Evolutionary conservation across 2,113 vertebrate species (phyloP).

Genomic region (Phalacrocorax aristotelis): DNA sequence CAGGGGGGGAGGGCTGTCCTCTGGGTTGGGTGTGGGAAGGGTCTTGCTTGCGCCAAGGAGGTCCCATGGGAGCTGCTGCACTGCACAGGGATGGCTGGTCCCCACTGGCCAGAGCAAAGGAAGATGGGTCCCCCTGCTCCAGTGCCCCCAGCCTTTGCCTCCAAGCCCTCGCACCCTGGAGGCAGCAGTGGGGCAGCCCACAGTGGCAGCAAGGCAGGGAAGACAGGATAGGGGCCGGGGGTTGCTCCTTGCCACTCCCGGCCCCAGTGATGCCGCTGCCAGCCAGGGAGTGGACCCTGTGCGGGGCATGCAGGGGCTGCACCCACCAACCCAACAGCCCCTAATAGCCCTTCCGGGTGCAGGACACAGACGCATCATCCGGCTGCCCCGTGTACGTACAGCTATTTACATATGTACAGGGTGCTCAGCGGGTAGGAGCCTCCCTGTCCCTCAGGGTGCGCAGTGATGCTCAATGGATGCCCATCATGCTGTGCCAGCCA

Average conservation of each 20-base stretch:
- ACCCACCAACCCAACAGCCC: neutral
- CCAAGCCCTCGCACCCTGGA: neutral
- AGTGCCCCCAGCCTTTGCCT: neutral
- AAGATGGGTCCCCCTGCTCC: neutral
- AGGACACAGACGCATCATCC: neutral
- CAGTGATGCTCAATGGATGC: rapidly evolving
- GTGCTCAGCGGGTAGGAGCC: neutral
- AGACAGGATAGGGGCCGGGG: neutral
- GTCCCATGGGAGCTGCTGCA: neutral
- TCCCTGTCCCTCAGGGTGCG: neutral
- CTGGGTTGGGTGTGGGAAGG: neutral
- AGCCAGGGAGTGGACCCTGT: neutral
- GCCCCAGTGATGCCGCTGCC: neutral
- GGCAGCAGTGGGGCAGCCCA: neutral
- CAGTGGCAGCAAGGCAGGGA: neutral
- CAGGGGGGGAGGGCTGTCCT: neutral
- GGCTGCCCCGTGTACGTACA: constrained; percentile 29
- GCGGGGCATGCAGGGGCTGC: neutral
- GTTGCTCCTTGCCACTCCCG: neutral
- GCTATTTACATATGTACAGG: constrained; percentile 49
- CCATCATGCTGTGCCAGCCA: neutral
- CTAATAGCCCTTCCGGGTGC: constrained; percentile 49
- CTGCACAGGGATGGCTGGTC: neutral
- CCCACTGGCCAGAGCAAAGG: neutral
- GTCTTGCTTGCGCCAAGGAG: neutral